Base-by-base conservation (phyloP, 2,797 vertebrate species). In the Otus scops region DNA sequence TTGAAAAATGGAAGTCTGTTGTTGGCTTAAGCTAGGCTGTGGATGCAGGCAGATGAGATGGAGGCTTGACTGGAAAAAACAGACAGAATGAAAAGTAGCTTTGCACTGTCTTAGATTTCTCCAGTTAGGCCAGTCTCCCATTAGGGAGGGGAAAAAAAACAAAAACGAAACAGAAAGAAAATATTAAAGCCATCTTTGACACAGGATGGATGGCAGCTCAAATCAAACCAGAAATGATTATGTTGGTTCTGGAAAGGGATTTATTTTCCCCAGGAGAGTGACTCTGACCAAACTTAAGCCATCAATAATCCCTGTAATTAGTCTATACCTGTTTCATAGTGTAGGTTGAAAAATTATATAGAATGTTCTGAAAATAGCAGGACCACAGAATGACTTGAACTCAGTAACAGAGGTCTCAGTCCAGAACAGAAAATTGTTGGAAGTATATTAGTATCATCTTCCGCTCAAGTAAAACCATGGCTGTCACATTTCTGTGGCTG, bases 261-360 rank as follows among this genome's bases (percentile, higher is more conserved):
- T 92, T 88, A 54, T 94, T 96, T 95, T 87, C 47, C 86, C 24
- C 84, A 26, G 43, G 57, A 89, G 74, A 85, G 51, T 71, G 53
- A 61, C 41, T 91, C 53, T 93, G 67, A 68, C 81, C 57, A 26
- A 85, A 78, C 8, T 74, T 83, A 88, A 77, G 8, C 61, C 57
- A 71, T 85, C 88, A 89, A 28, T 93, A 95, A 92, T 85, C 71
- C 78, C 68, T 94, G 30, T 94, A 92, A 94, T 95, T 97, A 93
- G 81, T 92, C 61, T 89, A 39, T 95, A 95, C 78, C 71, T 95
- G 75, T 93, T 96, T 81, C 57, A 61, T 43, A 83, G 74, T 45
- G 64, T 92, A 93, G 60, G 81, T 51, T 94, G 61, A 95, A 94
- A 94, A 95, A 80, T 63, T 65, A 69, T 59, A 30, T 81, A 53